Conservation (phyloP, 2,113 vertebrate species). For the Geococcyx californianus region DNA sequence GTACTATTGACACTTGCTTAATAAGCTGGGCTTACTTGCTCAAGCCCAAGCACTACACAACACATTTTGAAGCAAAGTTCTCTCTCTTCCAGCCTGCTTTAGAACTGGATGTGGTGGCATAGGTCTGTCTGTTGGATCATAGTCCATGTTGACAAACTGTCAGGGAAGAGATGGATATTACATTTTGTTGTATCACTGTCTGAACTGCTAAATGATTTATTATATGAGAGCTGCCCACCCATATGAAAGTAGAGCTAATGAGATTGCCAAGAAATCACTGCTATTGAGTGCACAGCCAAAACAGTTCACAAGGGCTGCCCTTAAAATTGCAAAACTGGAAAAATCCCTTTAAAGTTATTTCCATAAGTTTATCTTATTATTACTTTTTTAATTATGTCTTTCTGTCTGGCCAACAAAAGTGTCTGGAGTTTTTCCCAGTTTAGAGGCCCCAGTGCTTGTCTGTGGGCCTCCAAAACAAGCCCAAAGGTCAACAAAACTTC, state of each 20-base stretch:
- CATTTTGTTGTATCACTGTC: background rate
- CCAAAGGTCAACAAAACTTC: background rate
- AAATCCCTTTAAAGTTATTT: background rate
- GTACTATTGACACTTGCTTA: background rate
- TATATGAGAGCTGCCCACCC: background rate
- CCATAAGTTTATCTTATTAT: background rate
- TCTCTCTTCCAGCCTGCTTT: background rate
- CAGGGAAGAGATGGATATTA: background rate
- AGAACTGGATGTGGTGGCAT: background rate
- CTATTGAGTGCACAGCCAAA: background rate
- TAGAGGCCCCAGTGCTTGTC: background rate
- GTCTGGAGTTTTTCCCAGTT: background rate
- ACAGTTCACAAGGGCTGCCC: background rate
- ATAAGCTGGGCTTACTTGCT: background rate
- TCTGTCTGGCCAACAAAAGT: background rate
- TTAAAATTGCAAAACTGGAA: background rate
- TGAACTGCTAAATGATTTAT: background rate
- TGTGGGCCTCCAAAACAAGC: background rate
- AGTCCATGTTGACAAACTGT: background rate
- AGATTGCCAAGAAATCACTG: background rate
- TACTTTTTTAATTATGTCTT: conserved; percentile 13
- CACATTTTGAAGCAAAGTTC: background rate
- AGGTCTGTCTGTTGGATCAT: background rate
- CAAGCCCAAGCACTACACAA: background rate
- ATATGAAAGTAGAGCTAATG: background rate